These are phyloP conservation scores for Albula glossodonta DNA, from an alignment of 2,113 vertebrate genomes.

Conservation along the genomic window DNA sequence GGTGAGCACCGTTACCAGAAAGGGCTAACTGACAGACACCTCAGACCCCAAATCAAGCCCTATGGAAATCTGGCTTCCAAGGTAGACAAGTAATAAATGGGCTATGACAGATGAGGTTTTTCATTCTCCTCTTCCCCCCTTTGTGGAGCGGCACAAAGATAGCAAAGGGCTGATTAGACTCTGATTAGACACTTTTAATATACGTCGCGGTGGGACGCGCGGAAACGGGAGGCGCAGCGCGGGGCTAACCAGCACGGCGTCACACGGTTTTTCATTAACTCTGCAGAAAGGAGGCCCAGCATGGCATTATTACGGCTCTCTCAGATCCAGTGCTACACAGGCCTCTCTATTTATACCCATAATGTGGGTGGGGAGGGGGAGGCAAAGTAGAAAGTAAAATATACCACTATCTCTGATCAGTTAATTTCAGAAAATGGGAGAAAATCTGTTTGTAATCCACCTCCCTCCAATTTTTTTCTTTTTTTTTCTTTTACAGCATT, in stretches of 20 bases:
- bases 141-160: constrained; percentile 21
- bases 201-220: constrained; percentile 61
- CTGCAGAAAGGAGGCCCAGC: constrained; percentile 69
- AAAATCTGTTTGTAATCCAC: neutral
- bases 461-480: neutral
- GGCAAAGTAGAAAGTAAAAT: constrained; percentile 23
- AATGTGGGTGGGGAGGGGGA: constrained; percentile 28
- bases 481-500: neutral
- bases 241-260: constrained; percentile 59
- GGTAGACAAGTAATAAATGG: constrained; percentile 17
- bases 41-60: neutral
- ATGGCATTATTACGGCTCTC: constrained; percentile 71
- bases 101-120: constrained; percentile 20
- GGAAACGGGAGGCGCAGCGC: constrained; percentile 60
- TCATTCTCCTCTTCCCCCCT: constrained; percentile 8
- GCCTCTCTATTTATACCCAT: constrained; percentile 67
- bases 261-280: constrained; percentile 78
- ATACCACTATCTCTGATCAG: neutral
- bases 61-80: neutral
- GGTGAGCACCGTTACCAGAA: neutral
- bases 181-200: constrained; percentile 70
- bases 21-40: neutral
- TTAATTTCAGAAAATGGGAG: neutral
- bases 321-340: constrained; percentile 64
- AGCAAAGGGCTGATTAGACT: constrained; percentile 54